Conservation (phyloP, 2,797 vertebrate genomes). For the Coranthus polyacanthus region DNA sequence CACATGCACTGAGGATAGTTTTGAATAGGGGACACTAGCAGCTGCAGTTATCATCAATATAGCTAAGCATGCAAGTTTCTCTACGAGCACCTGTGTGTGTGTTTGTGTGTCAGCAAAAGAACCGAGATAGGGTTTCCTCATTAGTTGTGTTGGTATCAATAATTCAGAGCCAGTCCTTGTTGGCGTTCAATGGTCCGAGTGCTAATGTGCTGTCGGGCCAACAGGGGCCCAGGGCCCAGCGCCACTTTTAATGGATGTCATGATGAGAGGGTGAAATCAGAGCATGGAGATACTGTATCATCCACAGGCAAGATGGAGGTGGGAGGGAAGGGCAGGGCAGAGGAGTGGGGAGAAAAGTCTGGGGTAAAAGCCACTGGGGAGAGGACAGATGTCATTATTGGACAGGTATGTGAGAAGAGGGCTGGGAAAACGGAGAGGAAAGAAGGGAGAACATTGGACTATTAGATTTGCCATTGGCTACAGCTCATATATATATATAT, state of each 20-base stretch:
- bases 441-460: constrained; percentile 17
- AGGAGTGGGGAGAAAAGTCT: constrained; percentile 27
- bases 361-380: constrained; percentile 38
- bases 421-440: constrained; percentile 12
- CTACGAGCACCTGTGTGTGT: constrained; percentile 39
- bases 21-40: constrained; percentile 45
- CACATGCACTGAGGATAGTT: constrained; percentile 40
- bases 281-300: constrained; percentile 84
- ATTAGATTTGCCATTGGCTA: constrained; percentile 25
- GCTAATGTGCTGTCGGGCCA: constrained; percentile 90
- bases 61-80: constrained; percentile 26
- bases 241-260: constrained; percentile 90
- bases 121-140: constrained; percentile 86
- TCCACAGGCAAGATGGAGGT: constrained; percentile 57
- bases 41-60: constrained; percentile 47
- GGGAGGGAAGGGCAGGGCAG: constrained; percentile 30
- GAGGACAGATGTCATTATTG: constrained; percentile 57
- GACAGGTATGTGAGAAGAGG: constrained; percentile 56
- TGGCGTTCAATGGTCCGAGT: constrained; percentile 88
- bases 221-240: constrained; percentile 79
- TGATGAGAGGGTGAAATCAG: constrained; percentile 90
- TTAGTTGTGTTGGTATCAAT: constrained; percentile 90
- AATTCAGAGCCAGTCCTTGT: constrained; percentile 88
- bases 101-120: constrained; percentile 74
- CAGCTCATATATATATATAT: constrained; percentile 37